Conservation (phyloP, 2,888 invertebrate genomes). For the Dorcus hopei region DNA sequence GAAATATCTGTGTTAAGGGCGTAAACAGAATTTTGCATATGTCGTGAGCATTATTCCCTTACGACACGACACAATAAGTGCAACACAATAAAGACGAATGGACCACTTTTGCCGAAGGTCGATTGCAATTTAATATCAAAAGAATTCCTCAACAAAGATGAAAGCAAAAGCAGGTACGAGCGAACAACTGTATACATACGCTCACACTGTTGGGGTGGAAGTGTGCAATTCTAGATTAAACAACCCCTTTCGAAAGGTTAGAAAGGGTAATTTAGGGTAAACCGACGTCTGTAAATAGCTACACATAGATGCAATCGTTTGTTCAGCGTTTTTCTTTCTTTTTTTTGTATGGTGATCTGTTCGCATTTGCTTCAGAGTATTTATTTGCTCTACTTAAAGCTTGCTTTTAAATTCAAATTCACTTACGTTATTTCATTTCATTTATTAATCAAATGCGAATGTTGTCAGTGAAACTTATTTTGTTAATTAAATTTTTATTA, state of each 20-base stretch:
- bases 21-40: constrained; percentile 1
- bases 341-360: no score
- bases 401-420: no score
- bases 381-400: no score
- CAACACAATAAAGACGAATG: constrained; percentile 10
- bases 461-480: no score
- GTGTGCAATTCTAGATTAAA: constrained; percentile 22
- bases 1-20: constrained; percentile 3
- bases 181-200: background rate
- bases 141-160: background rate
- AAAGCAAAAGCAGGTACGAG: constrained; percentile 1
- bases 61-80: background rate
- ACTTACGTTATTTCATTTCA: no score
- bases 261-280: constrained; percentile 17
- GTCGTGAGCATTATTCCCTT: constrained; percentile 8
- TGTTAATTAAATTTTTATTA: no score
- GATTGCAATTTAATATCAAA: background rate
- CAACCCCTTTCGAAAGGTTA: constrained; percentile 18
- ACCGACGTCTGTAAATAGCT: constrained; percentile 19
- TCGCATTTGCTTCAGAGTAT: no score
- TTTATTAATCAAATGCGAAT: no score
- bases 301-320: constrained; percentile 1
- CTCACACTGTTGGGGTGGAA: constrained; percentile 15
- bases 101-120: constrained; percentile 18
- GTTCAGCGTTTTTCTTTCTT: no score